Base-by-base conservation (phyloP, 1,140 invertebrate species). In the Aradophagus sp. region DNA sequence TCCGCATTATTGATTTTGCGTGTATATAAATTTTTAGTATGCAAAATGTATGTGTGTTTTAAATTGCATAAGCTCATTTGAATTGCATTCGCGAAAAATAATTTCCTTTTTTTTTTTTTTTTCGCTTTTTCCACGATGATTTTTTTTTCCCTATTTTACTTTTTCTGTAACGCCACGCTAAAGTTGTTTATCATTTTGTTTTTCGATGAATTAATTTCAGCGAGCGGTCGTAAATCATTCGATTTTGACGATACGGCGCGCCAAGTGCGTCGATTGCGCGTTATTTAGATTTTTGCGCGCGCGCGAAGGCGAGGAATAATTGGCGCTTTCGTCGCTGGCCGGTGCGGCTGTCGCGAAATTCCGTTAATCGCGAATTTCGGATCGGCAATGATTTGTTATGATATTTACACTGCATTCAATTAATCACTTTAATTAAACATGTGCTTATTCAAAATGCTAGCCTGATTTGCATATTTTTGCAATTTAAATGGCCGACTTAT, bases 11-110 rank as follows among this genome's bases (percentile, higher is more conserved):
- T 35, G 61, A 65, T 65, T 65, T 65, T 55, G 35, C 61, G 34
- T 55, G 34, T 62, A 44, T 44, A 52, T 44, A 65, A 38, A 65
- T 55, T 65, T 65, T 45, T 55, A 44, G 50, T 47, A 65, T 65
- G 48, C 50, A 55, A 47, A 55, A 65, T 35, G 50, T 55, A 34
- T 32, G 29, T 52, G 42, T 55, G 20, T 55, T 55, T 55, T 55
- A 55, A 65, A 55, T 65, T 65, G 61, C 50, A 65, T 65, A 47
- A 65, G 50, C 61, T 65, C 61, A 65, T 65, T 65, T 55, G 39
- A 63, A 53, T 53, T 53, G 38, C 47, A 53, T 63, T 47, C 26
- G 41, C 32, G 59, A 63, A 47, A 53, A 63, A 55, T 55, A 45
- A 52, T 48, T 47, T 59, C n/a, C n/a, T n/a, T n/a, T n/a, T n/a